phyloP scores from a whole-genome alignment of 1,140 invertebrate genomes.

The Cydia strobilella region DNA sequence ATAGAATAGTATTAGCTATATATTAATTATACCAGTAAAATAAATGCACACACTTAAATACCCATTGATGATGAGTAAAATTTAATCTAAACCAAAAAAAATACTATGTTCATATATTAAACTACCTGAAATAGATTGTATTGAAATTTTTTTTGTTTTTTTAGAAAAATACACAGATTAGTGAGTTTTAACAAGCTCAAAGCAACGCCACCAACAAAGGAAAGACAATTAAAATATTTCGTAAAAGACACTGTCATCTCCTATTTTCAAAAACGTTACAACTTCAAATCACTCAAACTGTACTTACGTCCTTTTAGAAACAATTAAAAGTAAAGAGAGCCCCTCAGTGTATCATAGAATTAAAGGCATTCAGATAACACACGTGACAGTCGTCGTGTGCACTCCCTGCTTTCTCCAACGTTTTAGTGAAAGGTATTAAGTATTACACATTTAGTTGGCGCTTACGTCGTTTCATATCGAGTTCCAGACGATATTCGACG shows the following conservation, averaged over 20 bases:
- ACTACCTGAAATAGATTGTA: too few species aligned
- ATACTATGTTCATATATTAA: too few species aligned
- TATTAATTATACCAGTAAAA: too few species aligned
- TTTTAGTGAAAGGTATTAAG: too few species aligned
- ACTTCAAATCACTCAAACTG: not conserved
- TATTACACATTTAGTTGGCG: too few species aligned
- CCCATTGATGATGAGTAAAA: too few species aligned
- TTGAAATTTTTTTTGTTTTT: too few species aligned
- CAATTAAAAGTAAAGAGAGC: not conserved
- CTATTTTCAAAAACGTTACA: not conserved
- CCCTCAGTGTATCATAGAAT: slow-evolving; percentile 20
- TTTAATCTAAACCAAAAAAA: too few species aligned
- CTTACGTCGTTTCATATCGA: too few species aligned
- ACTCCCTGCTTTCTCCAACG: not conserved
- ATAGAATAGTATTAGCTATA: too few species aligned
- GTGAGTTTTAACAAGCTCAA: not conserved
- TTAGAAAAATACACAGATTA: too few species aligned
- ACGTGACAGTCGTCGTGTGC: slow-evolving; percentile 17
- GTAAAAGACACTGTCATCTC: not conserved
- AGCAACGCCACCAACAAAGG: slow-evolving; percentile 1
- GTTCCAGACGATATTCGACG: not conserved
- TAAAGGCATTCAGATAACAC: slow-evolving; percentile 23
- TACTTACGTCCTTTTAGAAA: not conserved
- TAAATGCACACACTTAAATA: too few species aligned
- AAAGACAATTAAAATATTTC: slow-evolving; percentile 14